These are phyloP conservation scores for Tridacna gigas DNA, from an alignment of 2,888 invertebrate species.

Conservation along the genomic window DNA sequence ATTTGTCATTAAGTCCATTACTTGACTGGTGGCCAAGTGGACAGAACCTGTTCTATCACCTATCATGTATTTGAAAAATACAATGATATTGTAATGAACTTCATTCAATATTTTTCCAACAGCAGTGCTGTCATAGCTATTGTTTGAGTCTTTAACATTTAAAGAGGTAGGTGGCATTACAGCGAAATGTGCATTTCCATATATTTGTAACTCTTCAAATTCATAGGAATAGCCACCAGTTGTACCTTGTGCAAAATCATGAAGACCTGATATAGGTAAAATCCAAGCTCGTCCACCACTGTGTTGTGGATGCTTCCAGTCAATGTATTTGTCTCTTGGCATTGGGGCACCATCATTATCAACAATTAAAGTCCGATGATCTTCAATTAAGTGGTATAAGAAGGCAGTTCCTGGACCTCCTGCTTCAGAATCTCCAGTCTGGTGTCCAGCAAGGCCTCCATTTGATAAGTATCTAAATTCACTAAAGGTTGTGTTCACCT, in stretches of 20 bases:
- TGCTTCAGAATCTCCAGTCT: constrained; percentile 63
- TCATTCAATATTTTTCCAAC: constrained; percentile 37
- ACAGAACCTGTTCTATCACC: constrained; percentile 77
- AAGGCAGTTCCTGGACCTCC: constrained; percentile 78
- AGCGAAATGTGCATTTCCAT: constrained; percentile 76
- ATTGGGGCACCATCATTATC: constrained; percentile 72
- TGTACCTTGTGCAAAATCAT: constrained; percentile 65
- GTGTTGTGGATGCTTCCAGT: constrained; percentile 67
- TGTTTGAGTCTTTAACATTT: constrained; percentile 51
- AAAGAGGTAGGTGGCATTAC: constrained; percentile 66
- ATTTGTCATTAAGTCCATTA: constrained; percentile 69
- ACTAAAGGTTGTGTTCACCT: constrained; percentile 73
- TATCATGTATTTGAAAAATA: constrained; percentile 80
- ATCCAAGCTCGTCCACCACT: constrained; percentile 77
- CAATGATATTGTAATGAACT: constrained; percentile 61
- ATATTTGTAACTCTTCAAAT: constrained; percentile 78
- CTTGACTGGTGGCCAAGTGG: constrained; percentile 70
- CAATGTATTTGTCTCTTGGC: constrained; percentile 68
- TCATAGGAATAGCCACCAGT: constrained; percentile 59
- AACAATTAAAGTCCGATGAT: constrained; percentile 76
- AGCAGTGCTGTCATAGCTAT: constrained; percentile 46
- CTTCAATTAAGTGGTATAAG: constrained; percentile 71
- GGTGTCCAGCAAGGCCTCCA: constrained; percentile 68
- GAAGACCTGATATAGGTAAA: constrained; percentile 73
- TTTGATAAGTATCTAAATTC: constrained; percentile 75